Evolutionary conservation across 2,113 vertebrate genomes (phyloP).

Genomic region (Psittacara wagleri): DNA sequence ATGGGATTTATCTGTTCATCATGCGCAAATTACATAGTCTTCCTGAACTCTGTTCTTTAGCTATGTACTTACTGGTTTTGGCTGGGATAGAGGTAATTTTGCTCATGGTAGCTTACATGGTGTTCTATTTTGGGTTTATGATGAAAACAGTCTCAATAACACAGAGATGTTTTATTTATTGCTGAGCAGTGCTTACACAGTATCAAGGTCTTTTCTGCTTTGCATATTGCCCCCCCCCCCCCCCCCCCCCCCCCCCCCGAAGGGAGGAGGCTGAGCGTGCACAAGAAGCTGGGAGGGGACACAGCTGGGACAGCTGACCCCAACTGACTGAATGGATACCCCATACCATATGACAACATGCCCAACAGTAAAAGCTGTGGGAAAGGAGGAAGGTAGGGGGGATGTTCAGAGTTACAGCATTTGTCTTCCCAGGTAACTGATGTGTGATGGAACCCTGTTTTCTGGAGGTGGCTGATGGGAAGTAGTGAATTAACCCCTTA

Average conservation of each 20-base stretch:
- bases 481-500: background rate
- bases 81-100: background rate
- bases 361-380: background rate
- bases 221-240: too few species aligned
- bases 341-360: too few species aligned
- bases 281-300: background rate
- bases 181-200: background rate
- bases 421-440: background rate
- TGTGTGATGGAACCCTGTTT: background rate
- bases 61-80: background rate
- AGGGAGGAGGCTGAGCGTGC: fast-evolving
- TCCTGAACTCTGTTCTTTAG: background rate
- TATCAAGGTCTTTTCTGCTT: background rate
- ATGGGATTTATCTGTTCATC: background rate
- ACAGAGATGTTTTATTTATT: background rate
- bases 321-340: background rate
- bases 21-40: background rate
- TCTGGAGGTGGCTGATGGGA: background rate
- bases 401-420: fast-evolving
- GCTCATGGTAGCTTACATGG: background rate
- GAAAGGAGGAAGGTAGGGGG: background rate
- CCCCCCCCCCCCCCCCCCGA: background rate
- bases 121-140: background rate
- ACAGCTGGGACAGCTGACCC: background rate
- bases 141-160: background rate